Conservation (phyloP, 1,140 invertebrate genomes). For the Brevipalpus yothersi region DNA sequence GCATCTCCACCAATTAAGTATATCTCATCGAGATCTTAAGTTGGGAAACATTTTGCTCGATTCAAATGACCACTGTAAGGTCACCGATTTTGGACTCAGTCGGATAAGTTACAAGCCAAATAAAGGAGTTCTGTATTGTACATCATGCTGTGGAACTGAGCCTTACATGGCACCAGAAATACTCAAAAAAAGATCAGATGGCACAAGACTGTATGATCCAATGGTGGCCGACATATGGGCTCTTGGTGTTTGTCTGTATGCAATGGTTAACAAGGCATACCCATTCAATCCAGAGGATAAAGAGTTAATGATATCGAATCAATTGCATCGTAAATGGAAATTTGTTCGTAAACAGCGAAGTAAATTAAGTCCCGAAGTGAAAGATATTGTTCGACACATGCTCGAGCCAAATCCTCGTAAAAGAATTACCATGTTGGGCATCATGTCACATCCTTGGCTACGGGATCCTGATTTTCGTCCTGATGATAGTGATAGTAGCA, state of each 20-base stretch:
- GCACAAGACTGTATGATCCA: conserved; percentile 14
- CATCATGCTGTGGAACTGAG: conserved; percentile 13
- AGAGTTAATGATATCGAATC: conserved; percentile 5
- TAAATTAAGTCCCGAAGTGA: conserved; percentile 22
- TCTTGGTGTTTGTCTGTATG: conserved; percentile 16
- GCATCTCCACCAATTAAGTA: conserved; percentile 26
- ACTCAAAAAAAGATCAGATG: conserved; percentile 1
- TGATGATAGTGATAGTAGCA: neutral
- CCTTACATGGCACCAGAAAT: conserved; percentile 18
- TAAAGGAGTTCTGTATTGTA: conserved; percentile 2
- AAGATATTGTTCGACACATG: conserved; percentile 42
- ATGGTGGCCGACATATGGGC: conserved; percentile 16
- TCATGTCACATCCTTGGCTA: conserved; percentile 11
- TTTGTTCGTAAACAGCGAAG: neutral
- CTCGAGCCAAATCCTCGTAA: conserved; percentile 47
- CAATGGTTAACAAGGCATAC: conserved; percentile 17
- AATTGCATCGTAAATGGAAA: conserved; percentile 5
- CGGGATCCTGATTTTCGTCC: neutral
- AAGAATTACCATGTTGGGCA: conserved; percentile 35
- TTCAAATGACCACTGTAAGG: conserved; percentile 4
- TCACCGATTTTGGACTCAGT: conserved; percentile 11
- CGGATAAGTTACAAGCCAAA: neutral
- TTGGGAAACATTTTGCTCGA: conserved; percentile 36
- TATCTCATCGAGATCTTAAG: conserved; percentile 41
- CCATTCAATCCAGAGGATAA: conserved; percentile 17